A percentile compares a stretch with the other conserved stretches of the same genome.
phyloP scores from a whole-genome alignment of 2,113 vertebrate genomes.

The Zosterops japonicus region DNA sequence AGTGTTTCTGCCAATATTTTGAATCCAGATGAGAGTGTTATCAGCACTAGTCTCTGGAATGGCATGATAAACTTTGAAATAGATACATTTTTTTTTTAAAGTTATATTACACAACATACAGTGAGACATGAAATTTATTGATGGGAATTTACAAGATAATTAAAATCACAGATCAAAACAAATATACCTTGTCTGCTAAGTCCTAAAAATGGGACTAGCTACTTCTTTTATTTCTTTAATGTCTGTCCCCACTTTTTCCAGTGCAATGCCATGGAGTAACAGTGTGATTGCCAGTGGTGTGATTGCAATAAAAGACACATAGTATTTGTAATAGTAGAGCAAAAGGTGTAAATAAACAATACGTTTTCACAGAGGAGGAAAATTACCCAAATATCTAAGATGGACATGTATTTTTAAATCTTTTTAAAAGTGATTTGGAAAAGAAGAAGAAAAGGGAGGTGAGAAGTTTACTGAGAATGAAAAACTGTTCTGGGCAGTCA shows the following conservation, averaged over 20 bases:
- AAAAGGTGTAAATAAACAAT: background rate
- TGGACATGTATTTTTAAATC: background rate
- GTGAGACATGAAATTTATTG: background rate
- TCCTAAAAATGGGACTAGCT: background rate
- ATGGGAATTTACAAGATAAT: background rate
- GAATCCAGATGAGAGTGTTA: slow-evolving; percentile 41
- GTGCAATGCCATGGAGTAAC: background rate
- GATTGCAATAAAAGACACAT: background rate
- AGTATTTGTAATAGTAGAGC: background rate
- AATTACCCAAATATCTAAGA: background rate
- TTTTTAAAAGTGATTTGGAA: background rate
- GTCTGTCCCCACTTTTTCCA: background rate
- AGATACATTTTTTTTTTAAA: background rate
- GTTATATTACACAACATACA: background rate
- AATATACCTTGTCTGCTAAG: background rate
- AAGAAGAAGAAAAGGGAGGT: background rate
- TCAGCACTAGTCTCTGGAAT: background rate
- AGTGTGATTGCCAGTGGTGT: background rate
- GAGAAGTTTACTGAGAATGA: slow-evolving; percentile 17
- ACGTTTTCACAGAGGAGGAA: background rate
- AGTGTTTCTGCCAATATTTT: slow-evolving; percentile 21
- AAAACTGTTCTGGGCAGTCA: slow-evolving; percentile 3
- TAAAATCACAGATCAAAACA: slow-evolving; percentile 14
- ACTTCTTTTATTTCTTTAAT: background rate
- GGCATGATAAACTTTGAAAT: slow-evolving; percentile 36